Conservation (phyloP, 2,888 invertebrate genomes). For the Cylloceria caligata region DNA sequence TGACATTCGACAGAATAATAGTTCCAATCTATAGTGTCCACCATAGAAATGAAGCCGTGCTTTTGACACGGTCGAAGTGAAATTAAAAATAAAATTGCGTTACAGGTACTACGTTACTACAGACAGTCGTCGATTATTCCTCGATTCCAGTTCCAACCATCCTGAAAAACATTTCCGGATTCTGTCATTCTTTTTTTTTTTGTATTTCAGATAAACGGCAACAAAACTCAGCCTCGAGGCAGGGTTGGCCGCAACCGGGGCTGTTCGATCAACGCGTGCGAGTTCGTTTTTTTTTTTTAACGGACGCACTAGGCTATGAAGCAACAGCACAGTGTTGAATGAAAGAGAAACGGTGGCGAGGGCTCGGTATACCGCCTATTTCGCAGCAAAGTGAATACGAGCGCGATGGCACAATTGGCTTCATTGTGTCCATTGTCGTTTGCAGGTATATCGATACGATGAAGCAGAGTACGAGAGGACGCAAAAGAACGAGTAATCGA, state of each 20-base stretch:
- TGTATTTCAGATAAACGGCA: conserved; percentile 46
- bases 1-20: neutral
- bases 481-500: conserved; percentile 41
- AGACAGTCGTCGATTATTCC: conserved; percentile 43
- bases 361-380: conserved; percentile 40
- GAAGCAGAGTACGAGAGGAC: conserved; percentile 18
- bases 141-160: conserved; percentile 36
- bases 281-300: conserved; percentile 42
- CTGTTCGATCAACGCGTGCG: conserved; percentile 45
- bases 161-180: conserved; percentile 8
- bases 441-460: conserved; percentile 46
- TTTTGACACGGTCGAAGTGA: conserved; percentile 14
- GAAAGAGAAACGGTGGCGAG: conserved; percentile 1
- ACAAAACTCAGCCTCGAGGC: conserved; percentile 32
- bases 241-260: conserved; percentile 25
- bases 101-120: conserved; percentile 14
- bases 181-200: neutral
- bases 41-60: conserved; percentile 2
- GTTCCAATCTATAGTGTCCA: neutral
- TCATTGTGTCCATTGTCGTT: conserved; percentile 65
- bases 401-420: conserved; percentile 58
- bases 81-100: conserved; percentile 31
- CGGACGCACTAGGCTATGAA: conserved; percentile 9
- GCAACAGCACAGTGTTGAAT: conserved; percentile 25
- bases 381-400: conserved; percentile 54